Evolutionary conservation across 2,113 vertebrate genomes (phyloP), one percentile per base, ranked within the genome.

Genomic region (Antennarius striatus): DNA sequence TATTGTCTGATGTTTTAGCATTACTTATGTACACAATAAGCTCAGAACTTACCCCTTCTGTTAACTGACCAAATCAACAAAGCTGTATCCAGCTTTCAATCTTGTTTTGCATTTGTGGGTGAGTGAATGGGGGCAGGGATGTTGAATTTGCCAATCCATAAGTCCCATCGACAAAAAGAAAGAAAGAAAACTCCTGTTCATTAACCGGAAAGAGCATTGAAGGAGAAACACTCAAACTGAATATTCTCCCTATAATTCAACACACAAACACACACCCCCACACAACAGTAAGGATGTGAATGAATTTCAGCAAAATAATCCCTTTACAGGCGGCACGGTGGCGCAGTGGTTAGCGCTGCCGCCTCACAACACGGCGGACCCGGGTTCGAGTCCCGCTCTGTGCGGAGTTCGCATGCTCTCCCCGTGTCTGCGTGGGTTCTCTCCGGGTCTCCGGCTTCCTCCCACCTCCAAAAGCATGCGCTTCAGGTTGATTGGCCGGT

Each of bases 211-310:
- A 86, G 84, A 66, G 88, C 88, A 91, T 0, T 84, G 83, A 78
- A 90, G 86, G 86, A 88, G 84, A 91, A 90, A 86, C 61, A 75
- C 80, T 83, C 71, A 63, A 73, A 68, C 30, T 79, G 69, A 59
- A 83, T 77, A 79, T 87, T 71, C 77, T 86, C 90, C 89, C 87
- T 92, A 80, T 79, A 90, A 93, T 93, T 94, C 93, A 94, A 85
- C 63, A 71, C 62, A 77, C 58, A 68, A 15, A 63, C 7, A 63
- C 10, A 75, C 43, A 52, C 56, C 58, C 54, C 71, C 32, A 60
- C 50, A 49, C 52, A 64, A 50, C 55, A 75, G 47, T 28, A 16
- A 54, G 75, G 39, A 69, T 64, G 70, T 75, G 69, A 55, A 80
- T 56, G 55, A 71, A 68, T 75, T 75, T 73, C 49, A 63, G 69